A percentile compares a stretch with the other conserved stretches of the same genome.
phyloP scores from a whole-genome alignment of 2,113 vertebrate genomes.

The Ailurus styani region DNA sequence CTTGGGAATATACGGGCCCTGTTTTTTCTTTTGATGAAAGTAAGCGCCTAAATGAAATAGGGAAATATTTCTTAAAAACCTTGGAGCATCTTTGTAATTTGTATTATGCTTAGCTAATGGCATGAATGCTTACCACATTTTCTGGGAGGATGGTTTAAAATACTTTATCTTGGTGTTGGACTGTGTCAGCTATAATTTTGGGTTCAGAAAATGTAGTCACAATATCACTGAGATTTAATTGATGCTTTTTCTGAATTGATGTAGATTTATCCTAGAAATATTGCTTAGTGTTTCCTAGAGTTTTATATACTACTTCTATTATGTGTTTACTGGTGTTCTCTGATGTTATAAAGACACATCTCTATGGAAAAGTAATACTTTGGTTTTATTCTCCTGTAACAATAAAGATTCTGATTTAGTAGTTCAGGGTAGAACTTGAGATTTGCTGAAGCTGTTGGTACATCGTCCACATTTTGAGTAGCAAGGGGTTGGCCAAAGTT shows the following conservation, averaged over 20 bases:
- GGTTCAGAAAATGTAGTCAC: constrained; percentile 12
- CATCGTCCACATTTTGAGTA: not conserved
- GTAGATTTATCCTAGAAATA: constrained; percentile 12
- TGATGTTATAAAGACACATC: not conserved
- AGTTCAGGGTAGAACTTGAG: not conserved
- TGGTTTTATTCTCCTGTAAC: not conserved
- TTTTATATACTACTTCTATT: not conserved
- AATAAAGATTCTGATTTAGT: not conserved
- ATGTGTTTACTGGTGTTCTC: not conserved
- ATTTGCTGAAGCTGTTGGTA: not conserved
- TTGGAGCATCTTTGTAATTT: not conserved
- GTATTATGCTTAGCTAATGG: not conserved
- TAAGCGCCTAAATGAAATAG: constrained; percentile 1
- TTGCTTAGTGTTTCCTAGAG: not conserved
- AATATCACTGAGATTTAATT: constrained; percentile 40
- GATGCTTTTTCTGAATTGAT: constrained; percentile 41
- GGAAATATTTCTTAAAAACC: not conserved
- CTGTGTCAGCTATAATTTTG: constrained; percentile 34
- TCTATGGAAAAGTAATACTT: not conserved
- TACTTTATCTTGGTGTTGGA: constrained; percentile 36
- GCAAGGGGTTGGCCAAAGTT: not conserved
- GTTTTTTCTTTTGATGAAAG: not conserved
- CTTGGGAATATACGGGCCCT: not conserved
- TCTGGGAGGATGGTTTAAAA: constrained; percentile 29
- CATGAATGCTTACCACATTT: not conserved